A percentile compares a stretch with the other conserved stretches of the same genome.
phyloP scores from a whole-genome alignment of 2,113 vertebrate genomes.

The Zingel zingel region DNA sequence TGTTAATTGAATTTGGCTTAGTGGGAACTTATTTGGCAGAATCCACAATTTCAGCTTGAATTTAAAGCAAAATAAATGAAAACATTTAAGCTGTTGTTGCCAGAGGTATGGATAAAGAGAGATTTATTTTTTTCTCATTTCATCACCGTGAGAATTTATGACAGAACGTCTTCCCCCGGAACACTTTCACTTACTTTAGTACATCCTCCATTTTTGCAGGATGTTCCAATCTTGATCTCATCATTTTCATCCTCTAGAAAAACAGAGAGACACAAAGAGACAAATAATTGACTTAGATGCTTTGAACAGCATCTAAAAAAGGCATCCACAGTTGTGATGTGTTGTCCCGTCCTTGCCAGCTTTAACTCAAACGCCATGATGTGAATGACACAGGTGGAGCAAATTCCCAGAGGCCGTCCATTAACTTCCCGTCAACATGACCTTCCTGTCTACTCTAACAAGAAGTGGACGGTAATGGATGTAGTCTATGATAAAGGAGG shows the following conservation, averaged over 20 bases:
- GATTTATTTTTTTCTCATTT: conserved; percentile 1
- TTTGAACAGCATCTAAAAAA: conserved; percentile 38
- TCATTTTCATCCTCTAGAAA: conserved; percentile 90
- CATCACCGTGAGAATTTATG: background rate
- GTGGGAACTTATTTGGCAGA: background rate
- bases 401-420: conserved; percentile 56
- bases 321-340: conserved; percentile 8
- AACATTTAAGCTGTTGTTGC: background rate
- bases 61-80: background rate
- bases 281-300: conserved; percentile 1
- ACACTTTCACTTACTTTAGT: conserved; percentile 86
- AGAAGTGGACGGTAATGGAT: conserved; percentile 14
- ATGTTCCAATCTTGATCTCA: conserved; percentile 93
- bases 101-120: background rate
- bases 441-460: conserved; percentile 46
- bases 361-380: conserved; percentile 51
- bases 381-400: conserved; percentile 42
- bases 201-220: conserved; percentile 95
- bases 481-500: background rate
- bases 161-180: background rate
- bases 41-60: background rate
- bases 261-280: conserved; percentile 12
- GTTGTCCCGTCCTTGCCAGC: conserved; percentile 31
- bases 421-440: conserved; percentile 60
- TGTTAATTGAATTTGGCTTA: conserved; percentile 1